Base-by-base conservation (phyloP, 2,888 invertebrate genomes). In the Serrognathus titanus region DNA sequence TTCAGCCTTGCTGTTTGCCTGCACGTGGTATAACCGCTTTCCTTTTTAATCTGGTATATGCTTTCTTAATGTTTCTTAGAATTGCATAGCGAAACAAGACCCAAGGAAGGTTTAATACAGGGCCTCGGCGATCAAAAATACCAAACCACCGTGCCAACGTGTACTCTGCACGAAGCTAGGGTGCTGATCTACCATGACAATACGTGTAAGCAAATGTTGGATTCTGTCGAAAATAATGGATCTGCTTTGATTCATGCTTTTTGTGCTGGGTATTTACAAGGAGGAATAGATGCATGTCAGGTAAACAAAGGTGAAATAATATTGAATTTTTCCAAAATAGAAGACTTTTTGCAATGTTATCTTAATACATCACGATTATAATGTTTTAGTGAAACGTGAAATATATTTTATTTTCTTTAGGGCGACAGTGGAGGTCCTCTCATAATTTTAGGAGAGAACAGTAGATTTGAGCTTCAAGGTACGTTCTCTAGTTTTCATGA, bases 381-480 rank as follows among this genome's bases (percentile, higher is more conserved):
- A 16, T 16, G 2, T 0, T 2, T 16, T 16, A 16, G 16, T 16
- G 3, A 4, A 31, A 31, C 6, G 6, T 31, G 24, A 31, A 31
- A 31, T 31, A 5, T 31, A 31, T 16, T 16, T 16, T 43, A 2
- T 43, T 58, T 52, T 48, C 60, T 70, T 24, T 73, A 86, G 86
- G 87, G 87, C 16, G 87, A 87, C 67, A 86, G 86, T 68, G 87
- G 87, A 13, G 87, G 87, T 2, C 86, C 86, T 1, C 71, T 87
- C 39, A 65, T 64, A 45, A 63, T 85, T 36, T 77, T 79, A 3
- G 79, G 81, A 69, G 76, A 72, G 10, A 78, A 80, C 56, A 83
- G 83, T 58, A 80, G 76, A 71, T 84, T 82, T 68, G 81, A 85
- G 55, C 76, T 83, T 70, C 79, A 84, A 63, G 87, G 87, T 85